Percentiles rank a stretch among this genome's conserved stretches.
phyloP scores from a whole-genome alignment of 2,113 vertebrate genomes.

The Lathamus discolor region DNA sequence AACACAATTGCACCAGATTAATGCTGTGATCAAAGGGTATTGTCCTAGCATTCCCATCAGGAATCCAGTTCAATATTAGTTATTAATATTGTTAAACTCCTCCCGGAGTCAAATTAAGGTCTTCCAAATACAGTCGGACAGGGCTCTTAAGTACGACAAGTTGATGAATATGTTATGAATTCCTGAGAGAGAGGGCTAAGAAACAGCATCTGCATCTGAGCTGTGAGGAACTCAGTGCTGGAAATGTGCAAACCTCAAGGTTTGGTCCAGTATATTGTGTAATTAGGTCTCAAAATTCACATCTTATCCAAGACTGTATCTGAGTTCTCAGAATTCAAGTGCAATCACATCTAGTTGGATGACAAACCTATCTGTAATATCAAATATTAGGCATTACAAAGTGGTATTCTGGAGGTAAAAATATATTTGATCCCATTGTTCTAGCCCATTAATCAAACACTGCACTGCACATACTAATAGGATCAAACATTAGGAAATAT shows the following conservation, averaged over 20 bases:
- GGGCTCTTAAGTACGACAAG: constrained; percentile 56
- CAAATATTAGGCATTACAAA: constrained; percentile 51
- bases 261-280: not conserved
- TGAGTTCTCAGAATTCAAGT: constrained; percentile 16
- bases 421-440: constrained; percentile 42
- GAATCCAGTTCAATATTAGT: constrained; percentile 18
- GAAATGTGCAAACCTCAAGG: not conserved
- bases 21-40: constrained; percentile 28
- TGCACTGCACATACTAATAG: not conserved
- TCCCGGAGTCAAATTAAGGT: constrained; percentile 24
- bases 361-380: constrained; percentile 25
- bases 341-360: not conserved
- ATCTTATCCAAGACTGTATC: constrained; percentile 8
- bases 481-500: constrained; percentile 34
- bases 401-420: constrained; percentile 11
- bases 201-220: constrained; percentile 38
- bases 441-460: constrained; percentile 25
- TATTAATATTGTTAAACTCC: constrained; percentile 43
- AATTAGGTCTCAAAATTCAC: constrained; percentile 51
- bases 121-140: constrained; percentile 27
- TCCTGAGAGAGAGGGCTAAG: not conserved
- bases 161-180: constrained; percentile 32
- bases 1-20: constrained; percentile 38
- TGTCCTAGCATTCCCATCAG: not conserved
- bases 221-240: not conserved